Conservation (phyloP, 2,888 invertebrate species). For the Axea sp. region DNA sequence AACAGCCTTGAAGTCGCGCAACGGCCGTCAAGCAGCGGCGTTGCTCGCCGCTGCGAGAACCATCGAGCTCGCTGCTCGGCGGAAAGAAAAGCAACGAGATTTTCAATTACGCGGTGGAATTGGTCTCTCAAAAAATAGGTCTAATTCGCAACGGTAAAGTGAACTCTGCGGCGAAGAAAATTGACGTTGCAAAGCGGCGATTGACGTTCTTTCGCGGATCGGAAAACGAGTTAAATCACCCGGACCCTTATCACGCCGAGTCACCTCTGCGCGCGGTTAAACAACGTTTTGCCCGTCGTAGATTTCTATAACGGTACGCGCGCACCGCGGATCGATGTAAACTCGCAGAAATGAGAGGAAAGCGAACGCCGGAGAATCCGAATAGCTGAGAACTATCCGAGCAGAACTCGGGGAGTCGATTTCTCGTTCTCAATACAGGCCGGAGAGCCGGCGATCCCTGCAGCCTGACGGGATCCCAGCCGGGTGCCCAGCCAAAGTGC, state of each 20-base stretch:
- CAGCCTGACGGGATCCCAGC: conserved; percentile 12
- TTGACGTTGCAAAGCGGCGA: conserved; percentile 56
- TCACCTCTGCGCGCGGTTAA: conserved; percentile 42
- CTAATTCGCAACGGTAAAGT: conserved; percentile 55
- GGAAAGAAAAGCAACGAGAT: conserved; percentile 3
- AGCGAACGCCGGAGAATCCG: conserved; percentile 14
- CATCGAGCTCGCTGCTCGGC: no score
- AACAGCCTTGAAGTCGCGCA: no score
- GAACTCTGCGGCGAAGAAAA: conserved; percentile 54
- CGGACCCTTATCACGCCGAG: conserved; percentile 63
- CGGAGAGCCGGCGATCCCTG: neutral
- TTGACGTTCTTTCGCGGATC: conserved; percentile 68
- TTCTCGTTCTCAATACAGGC: conserved; percentile 20
- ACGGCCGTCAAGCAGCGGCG: no score
- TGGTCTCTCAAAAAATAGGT: conserved; percentile 63
- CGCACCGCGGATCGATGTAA: conserved; percentile 5
- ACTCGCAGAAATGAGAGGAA: conserved; percentile 7
- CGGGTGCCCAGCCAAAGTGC: conserved; percentile 12
- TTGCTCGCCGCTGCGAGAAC: no score
- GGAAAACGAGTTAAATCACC: conserved; percentile 66
- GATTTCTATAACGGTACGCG: conserved; percentile 41
- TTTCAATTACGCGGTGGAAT: conserved; percentile 44
- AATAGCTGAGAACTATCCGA: conserved; percentile 56
- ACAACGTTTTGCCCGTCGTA: conserved; percentile 35
- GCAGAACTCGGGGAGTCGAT: conserved; percentile 52